phyloP scores from a whole-genome alignment of 23 tunicate genomes.

The Ascidia mentula region DNA sequence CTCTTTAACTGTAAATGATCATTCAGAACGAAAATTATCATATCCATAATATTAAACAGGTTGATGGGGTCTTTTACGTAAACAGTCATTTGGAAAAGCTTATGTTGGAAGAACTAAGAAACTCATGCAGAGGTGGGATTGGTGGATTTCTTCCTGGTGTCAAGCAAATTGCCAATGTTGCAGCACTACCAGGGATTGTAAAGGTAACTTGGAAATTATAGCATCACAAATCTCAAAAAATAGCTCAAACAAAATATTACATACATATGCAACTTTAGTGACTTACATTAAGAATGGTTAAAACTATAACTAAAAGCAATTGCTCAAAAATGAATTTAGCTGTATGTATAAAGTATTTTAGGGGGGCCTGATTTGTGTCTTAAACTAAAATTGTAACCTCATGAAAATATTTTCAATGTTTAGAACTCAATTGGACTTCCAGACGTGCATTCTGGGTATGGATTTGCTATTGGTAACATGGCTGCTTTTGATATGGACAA shows the following conservation, averaged over 20 bases:
- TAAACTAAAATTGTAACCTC: too few species aligned
- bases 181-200: conserved; percentile 98
- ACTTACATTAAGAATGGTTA: too few species aligned
- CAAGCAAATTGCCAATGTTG: conserved; percentile 99
- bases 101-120: conserved; percentile 93
- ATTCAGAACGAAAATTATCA: neutral
- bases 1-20: too few species aligned
- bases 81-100: conserved; percentile 81
- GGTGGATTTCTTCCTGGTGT: conserved; percentile 98
- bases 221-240: neutral
- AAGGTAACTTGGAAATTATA: conserved; percentile 29
- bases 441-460: conserved; percentile 97
- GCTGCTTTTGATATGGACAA: conserved; percentile 99
- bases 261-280: too few species aligned
- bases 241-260: neutral
- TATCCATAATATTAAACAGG: conserved; percentile 24
- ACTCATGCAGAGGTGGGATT: conserved; percentile 79
- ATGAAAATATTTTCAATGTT: neutral
- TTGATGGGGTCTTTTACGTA: conserved; percentile 89
- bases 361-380: neutral
- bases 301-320: neutral
- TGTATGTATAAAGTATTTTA: too few species aligned
- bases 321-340: too few species aligned
- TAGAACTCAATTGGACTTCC: conserved; percentile 93
- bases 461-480: conserved; percentile 99